Conservation (phyloP, 1,140 invertebrate genomes). For the Philotrypesis tridentata region DNA sequence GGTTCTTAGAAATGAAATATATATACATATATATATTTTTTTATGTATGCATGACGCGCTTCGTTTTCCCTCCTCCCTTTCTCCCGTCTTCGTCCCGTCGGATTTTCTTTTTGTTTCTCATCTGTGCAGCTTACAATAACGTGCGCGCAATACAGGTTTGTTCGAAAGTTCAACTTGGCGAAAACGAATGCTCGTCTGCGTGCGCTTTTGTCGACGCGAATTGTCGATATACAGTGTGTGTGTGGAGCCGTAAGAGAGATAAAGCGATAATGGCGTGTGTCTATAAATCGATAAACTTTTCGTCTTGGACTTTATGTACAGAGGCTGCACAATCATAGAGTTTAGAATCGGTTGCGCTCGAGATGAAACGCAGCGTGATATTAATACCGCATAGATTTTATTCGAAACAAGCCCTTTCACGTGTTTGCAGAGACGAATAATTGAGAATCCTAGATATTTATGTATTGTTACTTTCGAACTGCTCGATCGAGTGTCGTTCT, state of each 20-base stretch:
- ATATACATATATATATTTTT: too few relatives aligned
- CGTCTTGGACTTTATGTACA: slow-evolving; percentile 24
- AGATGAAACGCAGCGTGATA: slow-evolving; percentile 13
- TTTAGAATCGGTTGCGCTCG: slow-evolving; percentile 2
- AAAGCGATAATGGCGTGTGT: slow-evolving; percentile 7
- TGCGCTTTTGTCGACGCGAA: slow-evolving; percentile 11
- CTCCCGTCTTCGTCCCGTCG: neutral
- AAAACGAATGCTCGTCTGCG: slow-evolving; percentile 47
- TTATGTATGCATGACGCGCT: too few relatives aligned
- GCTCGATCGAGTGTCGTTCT: neutral
- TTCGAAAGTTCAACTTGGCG: slow-evolving; percentile 1
- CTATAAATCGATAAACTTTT: too few relatives aligned
- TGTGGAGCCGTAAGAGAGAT: too few relatives aligned
- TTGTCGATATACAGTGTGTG: neutral
- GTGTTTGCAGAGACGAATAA: slow-evolving; percentile 7
- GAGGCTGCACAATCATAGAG: neutral
- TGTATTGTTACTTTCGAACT: slow-evolving; percentile 14
- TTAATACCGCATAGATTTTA: neutral
- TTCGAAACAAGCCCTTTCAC: neutral
- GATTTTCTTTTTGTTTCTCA: too few relatives aligned
- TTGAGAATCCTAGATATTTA: slow-evolving; percentile 21
- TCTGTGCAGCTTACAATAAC: too few relatives aligned
- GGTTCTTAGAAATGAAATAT: slow-evolving; percentile 7
- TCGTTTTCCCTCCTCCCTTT: neutral
- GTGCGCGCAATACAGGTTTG: too few relatives aligned